Evolutionary conservation across 23 tunicate genomes (phyloP).

Genomic region (Diplosoma virens): DNA sequence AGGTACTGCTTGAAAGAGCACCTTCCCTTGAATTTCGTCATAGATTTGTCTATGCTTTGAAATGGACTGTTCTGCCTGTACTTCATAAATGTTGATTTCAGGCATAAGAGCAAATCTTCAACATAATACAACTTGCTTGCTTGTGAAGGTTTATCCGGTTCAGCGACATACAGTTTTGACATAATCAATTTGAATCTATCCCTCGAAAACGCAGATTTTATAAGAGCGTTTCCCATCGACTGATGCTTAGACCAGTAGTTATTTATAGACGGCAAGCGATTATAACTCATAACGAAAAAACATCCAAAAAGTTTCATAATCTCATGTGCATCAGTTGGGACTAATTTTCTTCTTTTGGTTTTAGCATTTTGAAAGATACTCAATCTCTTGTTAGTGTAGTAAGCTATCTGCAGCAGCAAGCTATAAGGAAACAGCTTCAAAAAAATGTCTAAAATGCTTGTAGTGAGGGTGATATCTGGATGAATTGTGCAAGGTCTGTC

Average conservation of each 20-base stretch:
- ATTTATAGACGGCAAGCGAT: neutral
- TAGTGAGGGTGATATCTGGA: slow-evolving; percentile 19
- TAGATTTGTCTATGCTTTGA: slow-evolving; percentile 19
- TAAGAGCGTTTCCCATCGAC: neutral
- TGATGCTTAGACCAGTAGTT: neutral
- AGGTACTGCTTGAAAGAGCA: slow-evolving; percentile 24
- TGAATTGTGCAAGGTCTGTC: slow-evolving; percentile 24
- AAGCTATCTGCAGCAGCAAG: slow-evolving; percentile 4
- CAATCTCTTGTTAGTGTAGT: slow-evolving; percentile 3
- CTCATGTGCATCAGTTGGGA: neutral
- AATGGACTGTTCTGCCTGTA: slow-evolving; percentile 9
- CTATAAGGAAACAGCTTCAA: neutral
- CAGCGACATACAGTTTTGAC: slow-evolving; percentile 10
- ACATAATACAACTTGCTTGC: slow-evolving; percentile 13
- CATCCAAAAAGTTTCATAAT: slow-evolving; percentile 14
- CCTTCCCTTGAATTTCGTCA: slow-evolving; percentile 20
- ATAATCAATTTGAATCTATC: slow-evolving; percentile 11
- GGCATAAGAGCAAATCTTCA: slow-evolving; percentile 11
- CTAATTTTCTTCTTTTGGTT: neutral
- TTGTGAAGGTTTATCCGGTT: neutral
- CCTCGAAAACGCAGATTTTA: neutral
- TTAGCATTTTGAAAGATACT: neutral
- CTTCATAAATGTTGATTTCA: slow-evolving; percentile 5
- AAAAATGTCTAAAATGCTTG: slow-evolving; percentile 29
- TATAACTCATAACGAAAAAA: slow-evolving; percentile 2